phyloP scores from a whole-genome alignment of 1,140 invertebrate genomes.

The Latrodectus geometricus region DNA sequence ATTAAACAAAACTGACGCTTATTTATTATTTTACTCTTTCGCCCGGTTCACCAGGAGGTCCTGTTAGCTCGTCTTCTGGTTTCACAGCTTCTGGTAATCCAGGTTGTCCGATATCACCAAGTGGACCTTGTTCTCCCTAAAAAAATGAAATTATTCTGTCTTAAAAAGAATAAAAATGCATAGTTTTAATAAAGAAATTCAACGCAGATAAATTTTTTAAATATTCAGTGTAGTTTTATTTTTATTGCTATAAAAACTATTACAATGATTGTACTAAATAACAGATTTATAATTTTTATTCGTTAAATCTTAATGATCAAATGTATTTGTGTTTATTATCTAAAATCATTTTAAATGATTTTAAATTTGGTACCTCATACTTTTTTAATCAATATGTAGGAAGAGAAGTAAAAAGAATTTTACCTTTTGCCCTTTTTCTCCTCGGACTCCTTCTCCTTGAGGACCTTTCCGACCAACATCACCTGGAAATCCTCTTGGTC shows the following conservation, averaged over 20 bases:
- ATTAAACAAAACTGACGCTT: neutral
- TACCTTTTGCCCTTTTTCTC: slow-evolving; percentile 13
- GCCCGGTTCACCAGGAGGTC: slow-evolving; percentile 62
- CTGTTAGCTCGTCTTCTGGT: slow-evolving; percentile 63
- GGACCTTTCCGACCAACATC: slow-evolving; percentile 45
- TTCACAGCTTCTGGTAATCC: slow-evolving; percentile 62
- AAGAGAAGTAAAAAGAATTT: too few species aligned
- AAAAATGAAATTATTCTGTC: neutral
- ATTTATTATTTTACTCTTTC: slow-evolving; percentile 60
- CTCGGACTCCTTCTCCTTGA: slow-evolving; percentile 41
- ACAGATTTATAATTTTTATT: too few species aligned
- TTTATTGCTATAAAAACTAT: too few species aligned
- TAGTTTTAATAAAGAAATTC: neutral
- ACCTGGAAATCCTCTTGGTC: slow-evolving; percentile 47
- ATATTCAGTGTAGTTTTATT: too few species aligned
- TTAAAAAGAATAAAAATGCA: neutral
- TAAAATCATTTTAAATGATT: too few species aligned
- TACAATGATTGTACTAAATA: too few species aligned
- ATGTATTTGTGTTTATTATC: too few species aligned
- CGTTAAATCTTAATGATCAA: too few species aligned
- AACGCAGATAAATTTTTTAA: neutral
- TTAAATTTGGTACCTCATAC: too few species aligned
- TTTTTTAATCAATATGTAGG: too few species aligned
- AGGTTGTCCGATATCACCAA: slow-evolving; percentile 60
- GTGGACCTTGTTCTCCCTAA: slow-evolving; percentile 61